Percentiles rank a stretch among this genome's conserved stretches.
phyloP scores from a whole-genome alignment of 2,888 invertebrate species.

The Agrilus mali region DNA sequence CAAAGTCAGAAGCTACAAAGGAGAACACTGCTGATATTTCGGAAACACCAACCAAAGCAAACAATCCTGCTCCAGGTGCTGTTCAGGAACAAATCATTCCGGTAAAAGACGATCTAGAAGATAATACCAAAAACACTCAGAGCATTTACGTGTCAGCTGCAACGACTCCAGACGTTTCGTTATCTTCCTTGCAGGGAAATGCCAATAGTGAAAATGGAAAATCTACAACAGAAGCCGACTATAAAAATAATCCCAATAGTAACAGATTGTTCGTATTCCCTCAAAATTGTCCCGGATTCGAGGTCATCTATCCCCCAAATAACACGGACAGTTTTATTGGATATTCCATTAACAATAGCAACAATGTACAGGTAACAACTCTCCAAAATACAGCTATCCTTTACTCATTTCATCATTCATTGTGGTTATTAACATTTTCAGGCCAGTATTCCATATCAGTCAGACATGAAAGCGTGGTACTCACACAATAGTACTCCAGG shows the following conservation, averaged over 20 bases:
- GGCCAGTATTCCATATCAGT: too few relatives aligned
- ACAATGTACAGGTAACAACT: too few relatives aligned
- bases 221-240: neutral
- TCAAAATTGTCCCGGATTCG: conserved; percentile 26
- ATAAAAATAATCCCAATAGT: neutral
- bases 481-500: too few relatives aligned
- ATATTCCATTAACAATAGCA: too few relatives aligned
- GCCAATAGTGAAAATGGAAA: too few relatives aligned
- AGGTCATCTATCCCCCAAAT: conserved; percentile 16
- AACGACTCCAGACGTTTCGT: neutral
- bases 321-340: too few relatives aligned
- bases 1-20: too few relatives aligned
- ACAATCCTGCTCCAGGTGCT: neutral
- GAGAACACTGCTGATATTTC: neutral
- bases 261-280: conserved; percentile 29
- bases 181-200: neutral
- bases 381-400: too few relatives aligned
- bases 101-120: neutral
- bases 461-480: too few relatives aligned
- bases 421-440: too few relatives aligned
- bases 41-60: neutral
- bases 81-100: neutral
- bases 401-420: too few relatives aligned
- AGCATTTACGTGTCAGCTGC: neutral
- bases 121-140: neutral